These are phyloP conservation scores for Diprion similis DNA, from an alignment of 1,140 invertebrate genomes.

Conservation along the genomic window DNA sequence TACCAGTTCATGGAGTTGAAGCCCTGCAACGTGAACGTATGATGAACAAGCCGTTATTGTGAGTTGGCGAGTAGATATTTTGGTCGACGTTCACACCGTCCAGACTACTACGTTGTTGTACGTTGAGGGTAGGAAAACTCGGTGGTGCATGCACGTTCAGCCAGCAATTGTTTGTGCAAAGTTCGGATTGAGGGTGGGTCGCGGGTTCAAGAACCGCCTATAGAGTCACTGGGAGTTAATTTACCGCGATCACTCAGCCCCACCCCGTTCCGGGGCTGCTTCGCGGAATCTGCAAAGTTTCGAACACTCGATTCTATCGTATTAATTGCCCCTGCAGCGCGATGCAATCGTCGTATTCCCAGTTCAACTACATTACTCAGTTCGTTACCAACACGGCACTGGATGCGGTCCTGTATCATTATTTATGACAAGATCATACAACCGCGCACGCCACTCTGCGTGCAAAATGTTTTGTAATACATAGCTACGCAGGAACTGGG, in stretches of 20 bases:
- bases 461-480: too few relatives aligned
- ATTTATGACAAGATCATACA: too few relatives aligned
- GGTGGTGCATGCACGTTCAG: constrained; percentile 38
- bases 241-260: not conserved
- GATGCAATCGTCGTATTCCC: too few relatives aligned
- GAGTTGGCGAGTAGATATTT: not conserved
- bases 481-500: too few relatives aligned
- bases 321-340: not conserved
- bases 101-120: not conserved
- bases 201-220: not conserved
- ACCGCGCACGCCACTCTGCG: too few relatives aligned
- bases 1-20: constrained; percentile 87
- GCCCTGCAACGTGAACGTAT: constrained; percentile 62
- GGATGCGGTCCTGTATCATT: too few relatives aligned
- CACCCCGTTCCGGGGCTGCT: too few relatives aligned
- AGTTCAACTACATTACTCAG: too few relatives aligned
- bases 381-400: too few relatives aligned
- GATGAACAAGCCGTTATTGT: constrained; percentile 16
- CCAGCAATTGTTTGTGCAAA: constrained; percentile 11
- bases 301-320: constrained; percentile 5
- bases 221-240: not conserved
- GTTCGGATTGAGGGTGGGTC: not conserved
- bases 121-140: not conserved
- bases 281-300: not conserved
- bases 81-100: constrained; percentile 5